Evolutionary conservation across 2,797 vertebrate species (phyloP), one percentile per base, ranked within the genome.

Genomic region (Fringilla coelebs): DNA sequence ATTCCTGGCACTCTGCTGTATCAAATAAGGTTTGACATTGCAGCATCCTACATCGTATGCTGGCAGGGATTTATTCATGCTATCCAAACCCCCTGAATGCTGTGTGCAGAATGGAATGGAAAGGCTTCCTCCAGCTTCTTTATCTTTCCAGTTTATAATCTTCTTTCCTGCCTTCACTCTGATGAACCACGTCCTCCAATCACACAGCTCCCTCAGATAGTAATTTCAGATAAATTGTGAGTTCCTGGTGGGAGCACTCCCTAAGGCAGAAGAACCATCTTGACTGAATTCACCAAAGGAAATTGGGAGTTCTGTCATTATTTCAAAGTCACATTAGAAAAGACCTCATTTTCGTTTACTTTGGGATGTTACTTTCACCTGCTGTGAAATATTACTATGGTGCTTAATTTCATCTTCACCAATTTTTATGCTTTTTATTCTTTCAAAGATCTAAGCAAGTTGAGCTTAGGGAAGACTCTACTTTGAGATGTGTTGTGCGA

Each of bases 301-400:
- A 95, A 96, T 5, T 32, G 51, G 36, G 51, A 71, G 11, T 68
- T 62, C 57, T 90, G 8, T 70, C 25, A 9, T 79, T 89, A 94
- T 73, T 74, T 72, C 54, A 40, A 76, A 91, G 55, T 85, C n/a
- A 0, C 43, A 46, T 70, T 62, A 93, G 25, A 71, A 85, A 91
- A 82, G 12, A 54, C 26, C 49, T 91, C 2, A 25, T 93, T 86
- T 76, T 93, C 90, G 29, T 92, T 88, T 75, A 63, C 65, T 46
- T 66, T 75, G 63, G 74, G 81, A 68, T 46, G 45, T 8, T 17
- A 66, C 34, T 74, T 57, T 57, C 46, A 28, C 51, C 74, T 36
- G 60, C 74, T 88, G 73, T 75, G 57, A 85, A 80, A 71, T 48
- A 85, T 17, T 63, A 57, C 75, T 74, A 72, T 49, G 26, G 32